Base-by-base conservation (phyloP, 2,888 invertebrate genomes). In the Chrysina gloriosa region DNA sequence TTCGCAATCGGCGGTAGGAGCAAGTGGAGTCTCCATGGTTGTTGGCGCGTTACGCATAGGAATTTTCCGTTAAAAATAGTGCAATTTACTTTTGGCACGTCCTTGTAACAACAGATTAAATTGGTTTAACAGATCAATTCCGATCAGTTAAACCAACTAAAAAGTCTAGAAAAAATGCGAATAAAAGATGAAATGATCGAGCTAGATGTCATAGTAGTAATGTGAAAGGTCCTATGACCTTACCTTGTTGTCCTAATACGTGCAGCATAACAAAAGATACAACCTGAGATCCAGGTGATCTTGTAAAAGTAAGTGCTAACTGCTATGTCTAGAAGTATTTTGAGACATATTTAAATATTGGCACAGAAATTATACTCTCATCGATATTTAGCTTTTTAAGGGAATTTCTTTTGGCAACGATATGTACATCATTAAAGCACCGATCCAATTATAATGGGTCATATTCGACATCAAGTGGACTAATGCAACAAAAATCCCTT, bases 241-340 rank as follows among this genome's bases (percentile, higher is more conserved):
- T 83, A 83, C 82, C 83, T 83, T 80, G 82, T 74, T 82, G 81
- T 83, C 83, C 82, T 83, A n/a, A n/a, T n/a, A 75, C 73, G 71
- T 70, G 81, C 81, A 80, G 81, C 81, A 78, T 76, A 79, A 80
- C 78, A 79, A 75, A 79, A 79, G 74, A 79, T 78, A 78, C 74
- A 77, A 78, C 77, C 79, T 78, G 75, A 79, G 77, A 72, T 71
- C 71, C 76, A 77, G 77, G 76, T 69, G 50, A 36, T 58, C 64
- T 64, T 45, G 48, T 21, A 42, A 65, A 61, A 63, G 58, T 47
- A 34, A 47, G 56, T 48, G 42, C 66, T 66, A 66, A 56, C 58
- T 61, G 58, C 58, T 61, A 61, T 61, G 27, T 42, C 58, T 61
- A 71, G 67, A 67, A 64, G 42, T 63, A 54, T 23, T 27, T 61